These are phyloP conservation scores for Hydriomena furcata DNA, from an alignment of 2,888 invertebrate genomes.

Conservation along the genomic window DNA sequence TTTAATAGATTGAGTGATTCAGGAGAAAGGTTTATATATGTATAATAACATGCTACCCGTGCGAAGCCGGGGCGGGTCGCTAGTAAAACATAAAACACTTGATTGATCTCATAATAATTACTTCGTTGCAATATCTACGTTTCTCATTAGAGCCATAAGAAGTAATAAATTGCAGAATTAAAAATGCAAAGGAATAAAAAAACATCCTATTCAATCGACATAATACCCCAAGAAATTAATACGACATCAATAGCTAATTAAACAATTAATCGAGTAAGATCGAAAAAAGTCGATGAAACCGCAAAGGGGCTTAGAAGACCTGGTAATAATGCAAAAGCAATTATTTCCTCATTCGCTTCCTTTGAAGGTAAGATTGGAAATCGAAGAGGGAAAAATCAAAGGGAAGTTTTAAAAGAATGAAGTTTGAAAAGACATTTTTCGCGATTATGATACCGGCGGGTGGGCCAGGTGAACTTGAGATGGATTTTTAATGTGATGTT, in stretches of 20 bases:
- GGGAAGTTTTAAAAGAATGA: conserved; percentile 60
- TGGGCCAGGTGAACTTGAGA: conserved; percentile 52
- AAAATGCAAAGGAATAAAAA: conserved; percentile 7
- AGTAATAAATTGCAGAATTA: neutral
- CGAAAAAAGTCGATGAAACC: conserved; percentile 28
- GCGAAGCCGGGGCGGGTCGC: no score
- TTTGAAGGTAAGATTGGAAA: conserved; percentile 63
- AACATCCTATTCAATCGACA: conserved; percentile 14
- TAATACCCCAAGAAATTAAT: conserved; percentile 27
- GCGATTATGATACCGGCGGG: conserved; percentile 72
- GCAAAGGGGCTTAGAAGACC: conserved; percentile 51
- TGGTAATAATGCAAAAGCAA: conserved; percentile 68
- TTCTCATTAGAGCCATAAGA: neutral
- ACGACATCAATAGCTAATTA: conserved; percentile 34
- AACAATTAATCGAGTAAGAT: conserved; percentile 35
- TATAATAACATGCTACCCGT: no score
- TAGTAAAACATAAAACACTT: no score
- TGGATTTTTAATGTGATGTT: conserved; percentile 16
- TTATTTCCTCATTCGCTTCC: conserved; percentile 72
- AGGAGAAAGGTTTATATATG: no score
- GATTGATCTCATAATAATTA: no score
- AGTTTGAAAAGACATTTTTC: conserved; percentile 56
- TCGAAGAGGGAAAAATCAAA: conserved; percentile 68
- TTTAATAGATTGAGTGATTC: no score
- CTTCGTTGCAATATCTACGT: no score